Evolutionary conservation across 2,888 invertebrate genomes (phyloP), one percentile per base, ranked within the genome.

Genomic region (Idaea biselata): DNA sequence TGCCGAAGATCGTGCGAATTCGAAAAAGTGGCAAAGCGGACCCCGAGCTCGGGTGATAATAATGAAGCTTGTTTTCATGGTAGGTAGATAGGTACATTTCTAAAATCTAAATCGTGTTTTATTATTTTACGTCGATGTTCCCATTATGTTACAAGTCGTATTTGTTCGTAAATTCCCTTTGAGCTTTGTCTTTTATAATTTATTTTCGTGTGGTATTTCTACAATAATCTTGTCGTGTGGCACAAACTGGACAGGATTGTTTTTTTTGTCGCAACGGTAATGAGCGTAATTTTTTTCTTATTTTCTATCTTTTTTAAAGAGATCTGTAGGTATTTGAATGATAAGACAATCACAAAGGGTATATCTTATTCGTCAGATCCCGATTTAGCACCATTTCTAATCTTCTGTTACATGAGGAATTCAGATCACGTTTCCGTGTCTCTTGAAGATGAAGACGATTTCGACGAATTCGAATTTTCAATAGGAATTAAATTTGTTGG

Each of bases 351-450:
- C 0, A 55, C 55, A 55, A 17, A 16, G 6, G 55, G 1, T 55
- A 55, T 16, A 16, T n/a, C 16, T 17, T 56, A 25, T 58, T 58
- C 58, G 44, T 57, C 25, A 17, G 60, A 58, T 60, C 58, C 57
- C 55, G 58, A 63, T 63, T 25, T 32, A 16, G n/a, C 25, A 16
- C 44, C 44, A 44, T 44, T 44, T 44, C 44, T 44, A 44, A 44
- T 44, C 44, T 44, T 44, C 44, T 14, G 44, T 44, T 44, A 44
- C 44, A 44, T 14, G 44, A 44, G 44, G 44, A 44, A 44, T 44
- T 44, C 44, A 44, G 44, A 44, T 44, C 44, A 44, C 44, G 44
- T 44, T 44, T 44, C 44, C 44, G 44, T 44, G 44, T 44, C 44
- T 44, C 44, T 44, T 44, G 44, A 44, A 44, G 44, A 44, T 44